Conservation (phyloP, 1,140 invertebrate genomes). For the Glossosoma conforme region DNA sequence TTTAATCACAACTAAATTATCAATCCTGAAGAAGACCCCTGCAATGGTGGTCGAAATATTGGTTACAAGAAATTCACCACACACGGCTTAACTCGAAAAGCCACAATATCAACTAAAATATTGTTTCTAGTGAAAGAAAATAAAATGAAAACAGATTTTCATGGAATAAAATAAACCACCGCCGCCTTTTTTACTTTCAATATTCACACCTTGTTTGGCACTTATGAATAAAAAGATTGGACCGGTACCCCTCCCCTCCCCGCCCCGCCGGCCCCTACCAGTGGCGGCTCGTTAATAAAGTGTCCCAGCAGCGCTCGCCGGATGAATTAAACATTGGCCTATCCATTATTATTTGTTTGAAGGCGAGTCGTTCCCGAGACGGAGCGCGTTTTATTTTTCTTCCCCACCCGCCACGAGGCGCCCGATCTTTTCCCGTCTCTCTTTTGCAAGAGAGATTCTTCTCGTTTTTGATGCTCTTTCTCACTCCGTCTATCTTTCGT, state of each 20-base stretch:
- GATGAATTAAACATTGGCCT: constrained; percentile 30
- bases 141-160: no score
- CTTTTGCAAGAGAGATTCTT: constrained; percentile 1
- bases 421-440: background rate
- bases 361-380: constrained; percentile 1
- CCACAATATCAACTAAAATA: no score
- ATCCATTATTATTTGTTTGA: constrained; percentile 30
- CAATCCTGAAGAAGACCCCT: no score
- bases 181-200: no score
- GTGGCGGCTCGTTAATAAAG: constrained; percentile 26
- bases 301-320: constrained; percentile 17
- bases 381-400: constrained; percentile 21
- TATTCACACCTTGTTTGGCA: constrained; percentile 26
- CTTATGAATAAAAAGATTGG: constrained; percentile 31
- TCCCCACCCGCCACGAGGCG: background rate
- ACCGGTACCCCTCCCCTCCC: background rate
- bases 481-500: no score
- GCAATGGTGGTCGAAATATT: no score
- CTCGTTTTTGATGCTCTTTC: constrained; percentile 3
- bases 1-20: no score
- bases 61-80: no score
- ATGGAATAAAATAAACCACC: no score
- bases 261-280: background rate
- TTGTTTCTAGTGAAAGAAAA: no score
- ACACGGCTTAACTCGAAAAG: no score